A percentile compares a stretch with the other conserved stretches of the same genome.
Conservation (phyloP, 2,797 vertebrate genomes). For the Acanthurus lineatus region DNA sequence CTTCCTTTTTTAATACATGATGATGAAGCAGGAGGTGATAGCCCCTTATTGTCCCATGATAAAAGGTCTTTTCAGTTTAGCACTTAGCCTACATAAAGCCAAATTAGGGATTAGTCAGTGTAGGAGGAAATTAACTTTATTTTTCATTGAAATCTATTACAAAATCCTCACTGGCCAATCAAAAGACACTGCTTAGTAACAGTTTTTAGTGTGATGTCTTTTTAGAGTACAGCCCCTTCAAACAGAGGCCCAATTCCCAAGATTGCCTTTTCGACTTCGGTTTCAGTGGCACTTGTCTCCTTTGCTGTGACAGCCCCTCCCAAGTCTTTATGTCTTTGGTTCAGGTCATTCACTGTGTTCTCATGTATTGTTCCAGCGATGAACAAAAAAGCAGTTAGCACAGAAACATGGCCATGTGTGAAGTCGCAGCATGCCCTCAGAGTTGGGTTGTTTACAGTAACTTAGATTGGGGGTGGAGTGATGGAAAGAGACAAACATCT, state of each 20-base stretch:
- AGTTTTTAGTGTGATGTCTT: slow-evolving; percentile 1
- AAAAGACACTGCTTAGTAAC: not conserved
- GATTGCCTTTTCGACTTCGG: slow-evolving; percentile 66
- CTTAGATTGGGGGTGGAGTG: not conserved
- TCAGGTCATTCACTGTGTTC: slow-evolving; percentile 73
- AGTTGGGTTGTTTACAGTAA: slow-evolving; percentile 25
- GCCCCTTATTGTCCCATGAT: slow-evolving; percentile 69
- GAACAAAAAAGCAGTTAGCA: slow-evolving; percentile 27
- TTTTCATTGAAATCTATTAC: slow-evolving; percentile 9
- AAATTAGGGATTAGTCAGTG: slow-evolving; percentile 24
- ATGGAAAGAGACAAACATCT: not conserved
- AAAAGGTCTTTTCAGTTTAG: slow-evolving; percentile 68
- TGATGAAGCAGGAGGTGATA: slow-evolving; percentile 52
- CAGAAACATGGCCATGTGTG: slow-evolving; percentile 43
- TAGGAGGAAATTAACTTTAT: slow-evolving; percentile 6
- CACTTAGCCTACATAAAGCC: slow-evolving; percentile 57
- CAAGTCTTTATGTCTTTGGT: slow-evolving; percentile 69
- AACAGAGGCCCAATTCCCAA: slow-evolving; percentile 70
- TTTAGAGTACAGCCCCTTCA: slow-evolving; percentile 40
- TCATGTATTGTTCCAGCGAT: slow-evolving; percentile 64
- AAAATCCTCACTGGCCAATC: not conserved
- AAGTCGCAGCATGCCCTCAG: slow-evolving; percentile 29
- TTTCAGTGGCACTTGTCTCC: slow-evolving; percentile 70
- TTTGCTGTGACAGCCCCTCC: slow-evolving; percentile 64
- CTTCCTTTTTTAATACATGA: slow-evolving; percentile 60